Percentiles rank a stretch among this genome's conserved stretches.
These are phyloP conservation scores for Cinclus cinclus DNA, from an alignment of 2,113 vertebrate species.

Conservation along the genomic window DNA sequence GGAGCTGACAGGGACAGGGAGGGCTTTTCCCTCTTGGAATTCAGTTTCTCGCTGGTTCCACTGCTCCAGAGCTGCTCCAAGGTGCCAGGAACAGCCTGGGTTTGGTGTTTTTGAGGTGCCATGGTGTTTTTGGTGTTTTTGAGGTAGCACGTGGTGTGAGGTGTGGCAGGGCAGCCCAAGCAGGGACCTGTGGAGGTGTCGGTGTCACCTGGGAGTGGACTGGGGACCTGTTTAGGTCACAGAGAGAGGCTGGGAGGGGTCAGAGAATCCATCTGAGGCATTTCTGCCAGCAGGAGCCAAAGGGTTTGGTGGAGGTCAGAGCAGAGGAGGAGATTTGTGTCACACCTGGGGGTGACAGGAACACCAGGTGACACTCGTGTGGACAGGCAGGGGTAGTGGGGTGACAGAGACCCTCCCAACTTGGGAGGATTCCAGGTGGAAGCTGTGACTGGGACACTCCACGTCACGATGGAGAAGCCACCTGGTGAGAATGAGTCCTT, in stretches of 20 bases:
- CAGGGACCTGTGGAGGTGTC: neutral
- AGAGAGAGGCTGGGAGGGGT: neutral
- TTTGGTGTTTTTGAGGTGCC: neutral
- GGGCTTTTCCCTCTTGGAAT: neutral
- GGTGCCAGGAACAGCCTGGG: neutral
- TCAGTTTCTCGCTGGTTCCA: fast-evolving
- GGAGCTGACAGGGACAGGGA: neutral
- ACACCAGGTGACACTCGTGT: fast-evolving
- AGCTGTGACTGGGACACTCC: neutral
- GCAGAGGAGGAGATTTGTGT: neutral
- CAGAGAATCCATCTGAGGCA: fast-evolving
- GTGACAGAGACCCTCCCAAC: fast-evolving
- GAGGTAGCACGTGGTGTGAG: fast-evolving
- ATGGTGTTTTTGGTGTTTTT: neutral
- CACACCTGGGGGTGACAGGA: neutral
- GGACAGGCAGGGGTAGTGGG: neutral
- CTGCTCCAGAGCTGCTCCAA: neutral
- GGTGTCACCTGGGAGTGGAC: fast-evolving
- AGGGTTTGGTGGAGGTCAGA: neutral
- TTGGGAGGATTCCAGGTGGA: neutral
- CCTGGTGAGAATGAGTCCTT: fast-evolving
- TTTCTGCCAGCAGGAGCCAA: fast-evolving
- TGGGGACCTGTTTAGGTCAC: fast-evolving
- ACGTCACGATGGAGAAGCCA: fast-evolving
- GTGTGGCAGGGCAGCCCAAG: neutral